phyloP scores from a whole-genome alignment of 2,888 invertebrate species.

The Nephrotoma appendiculata region DNA sequence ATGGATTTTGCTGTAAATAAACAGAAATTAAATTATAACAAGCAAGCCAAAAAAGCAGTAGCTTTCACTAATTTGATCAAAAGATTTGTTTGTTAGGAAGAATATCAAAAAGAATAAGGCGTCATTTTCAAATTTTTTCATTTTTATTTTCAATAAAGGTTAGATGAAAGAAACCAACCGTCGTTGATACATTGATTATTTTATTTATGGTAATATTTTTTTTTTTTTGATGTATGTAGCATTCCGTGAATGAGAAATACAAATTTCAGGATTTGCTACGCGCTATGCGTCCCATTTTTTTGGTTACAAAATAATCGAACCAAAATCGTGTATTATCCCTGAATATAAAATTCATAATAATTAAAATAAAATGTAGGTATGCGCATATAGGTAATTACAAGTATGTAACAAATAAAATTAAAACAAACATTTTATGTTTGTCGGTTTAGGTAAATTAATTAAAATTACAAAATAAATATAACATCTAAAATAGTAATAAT shows the following conservation, averaged over 20 bases:
- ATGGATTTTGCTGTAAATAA: no score
- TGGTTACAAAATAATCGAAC: background rate
- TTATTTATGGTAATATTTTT: background rate
- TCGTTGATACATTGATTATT: background rate
- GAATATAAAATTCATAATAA: background rate
- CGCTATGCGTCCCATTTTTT: background rate
- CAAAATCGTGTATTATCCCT: background rate
- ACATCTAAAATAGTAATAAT: background rate
- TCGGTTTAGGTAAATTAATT: background rate
- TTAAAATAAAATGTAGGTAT: background rate
- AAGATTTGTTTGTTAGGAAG: no score
- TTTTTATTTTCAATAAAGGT: background rate
- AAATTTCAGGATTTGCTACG: background rate
- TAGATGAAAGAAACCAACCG: background rate
- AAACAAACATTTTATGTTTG: background rate
- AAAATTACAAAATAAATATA: background rate
- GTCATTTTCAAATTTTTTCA: background rate
- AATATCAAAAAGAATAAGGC: background rate
- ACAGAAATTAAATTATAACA: no score
- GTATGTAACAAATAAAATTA: background rate
- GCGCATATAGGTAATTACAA: background rate
- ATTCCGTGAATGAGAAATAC: background rate
- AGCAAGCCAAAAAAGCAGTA: no score
- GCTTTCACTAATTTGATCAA: no score
- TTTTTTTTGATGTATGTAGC: background rate